Evolutionary conservation across 2,797 vertebrate genomes (phyloP), one percentile per base, ranked within the genome.

Genomic region (Sebastes umbrosus): DNA sequence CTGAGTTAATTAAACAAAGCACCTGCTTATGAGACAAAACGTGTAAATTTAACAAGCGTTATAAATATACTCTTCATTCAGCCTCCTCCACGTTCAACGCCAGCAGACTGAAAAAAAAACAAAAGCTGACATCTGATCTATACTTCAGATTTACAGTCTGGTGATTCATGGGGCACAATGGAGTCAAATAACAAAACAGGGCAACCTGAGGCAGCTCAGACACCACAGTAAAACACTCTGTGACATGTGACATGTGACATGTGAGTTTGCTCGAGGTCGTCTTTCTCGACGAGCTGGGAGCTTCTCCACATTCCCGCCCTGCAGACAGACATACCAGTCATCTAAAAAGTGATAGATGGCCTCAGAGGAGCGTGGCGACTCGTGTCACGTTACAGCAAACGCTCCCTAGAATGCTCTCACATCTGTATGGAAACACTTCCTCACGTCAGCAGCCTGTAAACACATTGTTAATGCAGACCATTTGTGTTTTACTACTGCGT

Each of bases 331-430:
- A 94, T 92, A 84, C 93, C 88, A 85, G 68, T 83, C 87, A 73
- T 88, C 73, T 80, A 74, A 74, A 85, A 75, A 52, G 43, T 94
- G 93, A 95, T 90, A 64, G 84, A 94, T 92, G 90, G 83, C 81
- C 72, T 29, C 67, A 22, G 66, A 22, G 76, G 80, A 87, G 87
- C 5, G 82, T 81, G 86, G 62, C 82, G 7, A 24, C 31, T 34
- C 10, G 71, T 66, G 22, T 95, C 77, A 24, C 6, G 2, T 94
- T 88, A 74, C 92, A 73, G 62, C 39, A 29, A n/a, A 5, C 54
- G 8, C 29, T 25, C 9, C 31, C 5, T 25, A 75, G 43, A 75
- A 82, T 25, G 58, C 62, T 75, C 79, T 88, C 80, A 91, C 82
- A 89, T 88, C 77, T 90, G 87, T 83, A 90, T 27, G 70, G 68